phyloP scores from a whole-genome alignment of 2,888 invertebrate genomes.

The Lathronympha strigana region DNA sequence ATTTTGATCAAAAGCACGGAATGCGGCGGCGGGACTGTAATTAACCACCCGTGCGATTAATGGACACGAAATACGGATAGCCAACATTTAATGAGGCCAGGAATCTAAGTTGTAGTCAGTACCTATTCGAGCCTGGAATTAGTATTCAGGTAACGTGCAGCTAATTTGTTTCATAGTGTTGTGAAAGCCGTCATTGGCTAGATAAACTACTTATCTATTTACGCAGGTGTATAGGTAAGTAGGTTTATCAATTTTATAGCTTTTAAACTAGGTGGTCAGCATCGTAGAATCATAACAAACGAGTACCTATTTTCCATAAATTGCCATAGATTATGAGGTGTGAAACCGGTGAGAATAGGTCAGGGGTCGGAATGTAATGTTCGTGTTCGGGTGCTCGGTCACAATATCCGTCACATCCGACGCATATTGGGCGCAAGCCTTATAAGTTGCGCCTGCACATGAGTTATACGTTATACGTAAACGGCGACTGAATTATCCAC shows the following conservation, averaged over 20 bases:
- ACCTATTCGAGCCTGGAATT: constrained; percentile 20
- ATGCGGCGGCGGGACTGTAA: constrained; percentile 31
- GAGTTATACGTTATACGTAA: constrained; percentile 53
- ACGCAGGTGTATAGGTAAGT: constrained; percentile 1
- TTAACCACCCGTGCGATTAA: constrained; percentile 34
- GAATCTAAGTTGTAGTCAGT: constrained; percentile 12
- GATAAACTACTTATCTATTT: constrained; percentile 2
- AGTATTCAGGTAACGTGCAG: constrained; percentile 31
- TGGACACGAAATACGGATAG: constrained; percentile 34
- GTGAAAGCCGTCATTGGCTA: constrained; percentile 28
- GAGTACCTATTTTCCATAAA: constrained; percentile 1
- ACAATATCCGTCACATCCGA: constrained; percentile 32
- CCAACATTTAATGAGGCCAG: constrained; percentile 27
- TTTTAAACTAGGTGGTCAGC: constrained; percentile 7
- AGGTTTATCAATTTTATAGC: constrained; percentile 6
- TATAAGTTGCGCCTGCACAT: constrained; percentile 54
- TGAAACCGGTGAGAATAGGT: constrained; percentile 45
- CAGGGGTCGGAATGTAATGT: constrained; percentile 46
- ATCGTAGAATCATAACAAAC: constrained; percentile 12
- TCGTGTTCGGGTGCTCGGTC: constrained; percentile 36
- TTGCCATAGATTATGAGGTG: constrained; percentile 20
- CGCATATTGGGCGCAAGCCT: constrained; percentile 49
- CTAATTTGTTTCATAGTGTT: constrained; percentile 20
- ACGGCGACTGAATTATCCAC: constrained; percentile 56
- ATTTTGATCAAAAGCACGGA: constrained; percentile 59